Evolutionary conservation across 1,140 invertebrate species (phyloP).

Genomic region (Lerema accius): DNA sequence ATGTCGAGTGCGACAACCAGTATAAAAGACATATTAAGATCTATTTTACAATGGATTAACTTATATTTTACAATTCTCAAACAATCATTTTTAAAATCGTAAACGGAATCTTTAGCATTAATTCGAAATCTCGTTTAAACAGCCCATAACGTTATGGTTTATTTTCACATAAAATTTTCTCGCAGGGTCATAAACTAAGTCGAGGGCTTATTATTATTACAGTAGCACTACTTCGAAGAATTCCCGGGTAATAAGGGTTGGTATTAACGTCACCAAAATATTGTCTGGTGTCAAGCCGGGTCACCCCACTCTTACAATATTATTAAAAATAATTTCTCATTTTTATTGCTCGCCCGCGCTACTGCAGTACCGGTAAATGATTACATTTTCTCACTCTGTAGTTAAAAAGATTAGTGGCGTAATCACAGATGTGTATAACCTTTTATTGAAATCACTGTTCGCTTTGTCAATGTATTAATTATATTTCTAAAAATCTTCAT

Average conservation of each 20-base stretch:
- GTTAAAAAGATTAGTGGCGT: constrained; percentile 18
- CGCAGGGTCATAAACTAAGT: constrained; percentile 66
- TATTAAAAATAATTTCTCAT: constrained; percentile 63
- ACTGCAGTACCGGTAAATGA: constrained; percentile 39
- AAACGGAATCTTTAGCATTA: no score
- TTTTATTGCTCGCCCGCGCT: constrained; percentile 46
- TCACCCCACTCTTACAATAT: constrained; percentile 44
- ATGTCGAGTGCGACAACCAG: no score
- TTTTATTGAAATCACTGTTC: no score
- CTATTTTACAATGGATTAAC: no score
- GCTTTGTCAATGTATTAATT: no score
- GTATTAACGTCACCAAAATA: constrained; percentile 64
- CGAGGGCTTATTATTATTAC: constrained; percentile 64
- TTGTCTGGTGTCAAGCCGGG: constrained; percentile 57
- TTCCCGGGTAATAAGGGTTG: constrained; percentile 64
- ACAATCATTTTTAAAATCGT: no score
- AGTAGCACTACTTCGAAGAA: constrained; percentile 55
- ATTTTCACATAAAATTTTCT: constrained; percentile 47
- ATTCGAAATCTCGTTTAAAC: constrained; percentile 38
- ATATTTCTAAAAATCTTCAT: no score
- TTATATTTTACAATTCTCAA: not conserved
- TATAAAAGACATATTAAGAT: no score
- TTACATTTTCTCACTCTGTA: constrained; percentile 22
- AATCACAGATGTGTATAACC: not conserved
- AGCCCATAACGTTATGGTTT: constrained; percentile 44